These are phyloP conservation scores for Notolabrus celidotus DNA, from an alignment of 2,797 vertebrate species.

Conservation along the genomic window DNA sequence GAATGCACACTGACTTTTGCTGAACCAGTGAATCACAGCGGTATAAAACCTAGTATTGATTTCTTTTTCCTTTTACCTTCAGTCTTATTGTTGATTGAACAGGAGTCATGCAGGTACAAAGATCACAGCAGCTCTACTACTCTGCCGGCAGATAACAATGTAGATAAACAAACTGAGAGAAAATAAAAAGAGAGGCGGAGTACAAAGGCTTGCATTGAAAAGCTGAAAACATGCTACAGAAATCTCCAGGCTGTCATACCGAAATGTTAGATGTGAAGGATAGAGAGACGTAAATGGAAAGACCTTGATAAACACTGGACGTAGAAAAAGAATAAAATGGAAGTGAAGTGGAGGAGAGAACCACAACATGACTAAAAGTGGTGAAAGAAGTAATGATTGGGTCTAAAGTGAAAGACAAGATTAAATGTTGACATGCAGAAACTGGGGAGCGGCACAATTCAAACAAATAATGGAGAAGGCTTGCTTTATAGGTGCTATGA, in stretches of 20 bases:
- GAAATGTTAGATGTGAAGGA: slow-evolving; percentile 18
- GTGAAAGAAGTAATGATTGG: slow-evolving; percentile 26
- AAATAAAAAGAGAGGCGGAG: slow-evolving; percentile 37
- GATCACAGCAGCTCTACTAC: slow-evolving; percentile 55
- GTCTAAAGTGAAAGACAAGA: slow-evolving; percentile 30
- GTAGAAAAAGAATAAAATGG: not conserved
- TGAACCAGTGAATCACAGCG: slow-evolving; percentile 60
- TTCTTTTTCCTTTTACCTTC: slow-evolving; percentile 66
- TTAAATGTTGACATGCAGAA: slow-evolving; percentile 32
- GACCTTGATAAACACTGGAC: slow-evolving; percentile 23
- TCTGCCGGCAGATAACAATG: slow-evolving; percentile 55
- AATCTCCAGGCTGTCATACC: not conserved
- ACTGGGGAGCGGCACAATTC: slow-evolving; percentile 25
- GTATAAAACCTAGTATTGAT: slow-evolving; percentile 70
- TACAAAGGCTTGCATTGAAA: slow-evolving; percentile 32
- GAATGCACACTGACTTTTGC: slow-evolving; percentile 54
- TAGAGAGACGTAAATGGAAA: slow-evolving; percentile 17
- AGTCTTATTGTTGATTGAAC: slow-evolving; percentile 70
- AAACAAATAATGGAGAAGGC: slow-evolving; percentile 30
- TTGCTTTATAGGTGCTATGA: not conserved
- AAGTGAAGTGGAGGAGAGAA: not conserved
- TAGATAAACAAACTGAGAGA: slow-evolving; percentile 48
- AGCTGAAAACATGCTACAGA: slow-evolving; percentile 11
- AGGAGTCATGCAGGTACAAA: slow-evolving; percentile 57
- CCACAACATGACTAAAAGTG: slow-evolving; percentile 17